Evolutionary conservation across 2,888 invertebrate genomes (phyloP).

Genomic region (Leptogaster cylindrica): DNA sequence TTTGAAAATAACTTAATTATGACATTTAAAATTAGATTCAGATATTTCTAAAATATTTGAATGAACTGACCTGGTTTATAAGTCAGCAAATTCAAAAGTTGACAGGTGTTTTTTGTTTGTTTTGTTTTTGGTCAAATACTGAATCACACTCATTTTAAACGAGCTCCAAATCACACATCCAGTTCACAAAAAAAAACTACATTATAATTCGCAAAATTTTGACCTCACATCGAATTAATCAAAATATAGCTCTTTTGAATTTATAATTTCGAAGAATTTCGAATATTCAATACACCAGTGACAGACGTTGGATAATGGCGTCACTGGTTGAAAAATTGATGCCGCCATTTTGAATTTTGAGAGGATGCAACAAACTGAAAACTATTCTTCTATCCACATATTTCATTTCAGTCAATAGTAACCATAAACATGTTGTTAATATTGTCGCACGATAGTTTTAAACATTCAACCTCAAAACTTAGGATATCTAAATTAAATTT

Average conservation of each 20-base stretch:
- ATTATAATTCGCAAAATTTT: slow-evolving; percentile 32
- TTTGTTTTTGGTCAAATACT: no score
- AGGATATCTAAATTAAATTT: not conserved
- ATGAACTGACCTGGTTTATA: no score
- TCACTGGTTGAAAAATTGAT: slow-evolving; percentile 22
- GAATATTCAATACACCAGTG: slow-evolving; percentile 6
- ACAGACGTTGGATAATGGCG: no score
- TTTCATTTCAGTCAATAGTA: slow-evolving; percentile 14
- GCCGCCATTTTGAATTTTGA: slow-evolving; percentile 12
- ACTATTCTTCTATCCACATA: not conserved
- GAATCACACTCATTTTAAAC: no score
- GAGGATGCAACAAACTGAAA: not conserved
- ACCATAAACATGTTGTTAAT: slow-evolving; percentile 14
- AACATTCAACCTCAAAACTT: not conserved
- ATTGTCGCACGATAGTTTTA: not conserved
- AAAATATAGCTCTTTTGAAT: slow-evolving; percentile 34
- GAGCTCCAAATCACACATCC: no score
- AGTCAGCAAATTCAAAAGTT: no score
- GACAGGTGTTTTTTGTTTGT: no score
- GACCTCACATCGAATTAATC: slow-evolving; percentile 33
- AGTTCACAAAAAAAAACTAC: not conserved
- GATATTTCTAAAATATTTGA: no score
- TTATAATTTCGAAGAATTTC: no score
- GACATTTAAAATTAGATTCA: no score
- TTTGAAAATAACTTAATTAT: no score